Evolutionary conservation across 2,113 vertebrate genomes (phyloP), one percentile per base, ranked within the genome.

Genomic region (Otocyon megalotis): DNA sequence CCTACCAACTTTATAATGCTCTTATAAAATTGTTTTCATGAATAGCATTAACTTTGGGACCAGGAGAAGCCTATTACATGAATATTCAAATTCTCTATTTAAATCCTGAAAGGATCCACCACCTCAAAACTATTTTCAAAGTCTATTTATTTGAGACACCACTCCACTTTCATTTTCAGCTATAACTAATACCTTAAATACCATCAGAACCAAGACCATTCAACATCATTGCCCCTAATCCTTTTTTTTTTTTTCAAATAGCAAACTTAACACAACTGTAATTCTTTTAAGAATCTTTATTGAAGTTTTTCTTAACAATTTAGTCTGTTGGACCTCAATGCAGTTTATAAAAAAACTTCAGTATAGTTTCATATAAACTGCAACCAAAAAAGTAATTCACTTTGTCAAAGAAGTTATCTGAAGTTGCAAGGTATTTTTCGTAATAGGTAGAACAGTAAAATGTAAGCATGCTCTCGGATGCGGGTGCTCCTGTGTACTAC

Each of bases 251-350:
- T 94, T 95, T 96, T 80, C 30, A 77, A 98, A 97, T 80, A 98
- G 97, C 97, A 98, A 98, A 98, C 94, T 97, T 98, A 97, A 98
- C 96, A 97, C 97, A 81, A 88, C 22, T 83, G 15, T 90, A 98
- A 88, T 97, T 98, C 98, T 97, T 98, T 96, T 95, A 98, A 98
- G 98, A 98, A 97, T 98, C 97, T 99, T 99, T 99, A 99, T 99
- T 99, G 94, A 98, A 95, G 95, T 95, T 97, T 96, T 95, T 96
- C 94, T 89, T 30, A 98, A 98, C 95, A 98, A 98, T 98, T 98
- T 96, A 97, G 93, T 96, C 63, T 97, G 84, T 94, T 96, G 96
- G 97, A 93, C 98, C 97, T 94, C 87, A 87, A 96, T 97, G 98
- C 97, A 98, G 98, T 98, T 98, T 97, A 97, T 98, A 97, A 97